Base-by-base conservation (phyloP, 2,113 vertebrate genomes). In the Ictalurus furcatus region DNA sequence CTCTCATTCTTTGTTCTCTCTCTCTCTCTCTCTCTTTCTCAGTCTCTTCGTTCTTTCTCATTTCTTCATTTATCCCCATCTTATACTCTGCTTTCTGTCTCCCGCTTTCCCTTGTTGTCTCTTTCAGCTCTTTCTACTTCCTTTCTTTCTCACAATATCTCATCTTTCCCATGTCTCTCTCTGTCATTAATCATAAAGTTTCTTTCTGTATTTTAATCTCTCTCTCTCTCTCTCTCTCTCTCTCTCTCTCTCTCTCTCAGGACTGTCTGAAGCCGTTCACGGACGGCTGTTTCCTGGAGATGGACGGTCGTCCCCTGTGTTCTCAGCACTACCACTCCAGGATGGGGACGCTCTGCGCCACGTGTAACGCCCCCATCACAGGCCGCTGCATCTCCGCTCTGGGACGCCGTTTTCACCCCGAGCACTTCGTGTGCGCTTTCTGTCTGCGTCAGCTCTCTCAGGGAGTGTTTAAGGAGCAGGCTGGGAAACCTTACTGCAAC, bases 371-470 rank as follows among this genome's bases (percentile, higher is more conserved):
- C 81, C 97, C 97, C 0, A 94, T 99, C 92, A 91, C 89, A 0
- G 96, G 97, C 83, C 97, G 97, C 91, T 98, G 97, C 92, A 85
- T 98, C 93, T 94, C 96, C 0, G 97, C 97, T 0, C 83, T 96
- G 0, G 96, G 95, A 28, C 93, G 83, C 94, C 97, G 93, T 91
- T 99, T 98, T 94, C 98, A 99, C 90, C 98, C 97, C 0, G 97
- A 99, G 95, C 98, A 99, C 93, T 99, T 99, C 7, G 89, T 96
- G 85, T 99, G 98, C 0, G 89, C 96, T 81, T 98, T 97, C 93
- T 99, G 98, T 91, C 95, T 97, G 91, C 90, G 94, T 0, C 97
- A 95, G 94, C 94, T 99, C 93, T 95, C 94, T 7, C 97, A 98
- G 82, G 98, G 98, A 37, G 91, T 96, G 90, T 97, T 97, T 92